Conservation (phyloP, 2,797 vertebrate genomes). For the Denticeps clupeoides region DNA sequence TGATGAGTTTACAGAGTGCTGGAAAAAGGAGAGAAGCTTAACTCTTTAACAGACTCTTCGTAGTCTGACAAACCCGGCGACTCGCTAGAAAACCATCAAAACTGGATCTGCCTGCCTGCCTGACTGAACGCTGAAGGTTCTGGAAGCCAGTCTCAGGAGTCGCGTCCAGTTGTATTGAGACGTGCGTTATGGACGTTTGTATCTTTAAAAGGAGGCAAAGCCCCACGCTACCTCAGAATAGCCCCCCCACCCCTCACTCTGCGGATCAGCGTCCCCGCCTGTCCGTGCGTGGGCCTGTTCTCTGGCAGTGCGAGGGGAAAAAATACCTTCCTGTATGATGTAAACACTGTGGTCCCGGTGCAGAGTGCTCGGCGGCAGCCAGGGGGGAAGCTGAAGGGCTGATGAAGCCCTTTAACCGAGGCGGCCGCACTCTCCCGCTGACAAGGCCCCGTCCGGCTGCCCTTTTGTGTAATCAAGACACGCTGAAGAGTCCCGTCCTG, state of each 20-base stretch:
- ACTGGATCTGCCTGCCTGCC: not conserved
- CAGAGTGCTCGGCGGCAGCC: not conserved
- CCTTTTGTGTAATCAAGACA: too few species aligned
- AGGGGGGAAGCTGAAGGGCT: not conserved
- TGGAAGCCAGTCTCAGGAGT: slow-evolving; percentile 46
- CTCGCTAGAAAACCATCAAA: too few species aligned
- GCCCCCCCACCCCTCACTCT: not conserved
- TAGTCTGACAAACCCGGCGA: too few species aligned
- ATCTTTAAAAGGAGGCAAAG: too few species aligned
- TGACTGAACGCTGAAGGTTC: slow-evolving; percentile 7
- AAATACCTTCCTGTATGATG: slow-evolving; percentile 67
- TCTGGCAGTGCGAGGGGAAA: slow-evolving; percentile 59
- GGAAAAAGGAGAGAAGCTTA: too few species aligned
- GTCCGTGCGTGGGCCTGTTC: slow-evolving; percentile 62
- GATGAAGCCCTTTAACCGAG: not conserved
- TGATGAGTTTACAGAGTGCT: too few species aligned
- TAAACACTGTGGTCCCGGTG: slow-evolving; percentile 48
- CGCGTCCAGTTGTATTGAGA: slow-evolving; percentile 23
- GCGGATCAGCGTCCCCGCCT: slow-evolving; percentile 34
- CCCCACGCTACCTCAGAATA: too few species aligned
- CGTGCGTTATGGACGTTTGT: too few species aligned
- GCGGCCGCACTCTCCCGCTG: not conserved
- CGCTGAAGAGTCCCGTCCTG: too few species aligned
- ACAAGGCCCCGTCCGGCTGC: too few species aligned
- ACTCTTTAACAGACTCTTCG: too few species aligned